These are phyloP conservation scores for Rotaria magnacalcarata DNA, from an alignment of 2,888 invertebrate genomes.

Conservation along the genomic window DNA sequence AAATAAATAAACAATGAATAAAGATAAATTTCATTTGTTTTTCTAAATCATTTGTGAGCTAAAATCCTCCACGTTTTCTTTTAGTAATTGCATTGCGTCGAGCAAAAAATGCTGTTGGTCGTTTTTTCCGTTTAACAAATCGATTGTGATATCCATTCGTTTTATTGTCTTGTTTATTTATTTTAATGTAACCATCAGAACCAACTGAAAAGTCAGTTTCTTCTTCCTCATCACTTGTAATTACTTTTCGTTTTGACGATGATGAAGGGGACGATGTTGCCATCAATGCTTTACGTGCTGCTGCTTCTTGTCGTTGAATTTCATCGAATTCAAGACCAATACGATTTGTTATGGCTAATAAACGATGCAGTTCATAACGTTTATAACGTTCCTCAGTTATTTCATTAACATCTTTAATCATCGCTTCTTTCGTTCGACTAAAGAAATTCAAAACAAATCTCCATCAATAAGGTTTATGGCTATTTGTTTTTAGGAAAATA, in stretches of 20 bases:
- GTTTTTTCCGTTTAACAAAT: neutral
- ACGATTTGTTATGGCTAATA: slow-evolving; percentile 7
- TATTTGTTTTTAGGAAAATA: too few species aligned
- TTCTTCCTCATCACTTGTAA: neutral
- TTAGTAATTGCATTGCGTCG: neutral
- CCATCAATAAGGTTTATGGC: too few species aligned
- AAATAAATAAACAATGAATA: neutral
- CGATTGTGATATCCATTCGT: neutral
- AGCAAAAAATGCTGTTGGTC: neutral
- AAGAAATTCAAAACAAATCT: neutral
- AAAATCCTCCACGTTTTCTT: slow-evolving; percentile 8
- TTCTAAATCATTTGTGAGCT: neutral
- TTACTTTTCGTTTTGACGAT: neutral
- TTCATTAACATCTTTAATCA: slow-evolving; percentile 32
- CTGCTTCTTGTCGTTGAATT: neutral
- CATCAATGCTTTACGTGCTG: neutral
- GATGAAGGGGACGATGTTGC: neutral
- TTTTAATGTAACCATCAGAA: neutral
- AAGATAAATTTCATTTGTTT: neutral
- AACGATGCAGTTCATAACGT: slow-evolving; percentile 10
- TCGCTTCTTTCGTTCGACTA: slow-evolving; percentile 27
- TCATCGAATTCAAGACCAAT: neutral
- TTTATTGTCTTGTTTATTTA: neutral
- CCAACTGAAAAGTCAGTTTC: neutral
- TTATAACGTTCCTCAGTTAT: slow-evolving; percentile 19